Base-by-base conservation (phyloP, 2,797 vertebrate species). In the Arnoldichthys spilopterus region DNA sequence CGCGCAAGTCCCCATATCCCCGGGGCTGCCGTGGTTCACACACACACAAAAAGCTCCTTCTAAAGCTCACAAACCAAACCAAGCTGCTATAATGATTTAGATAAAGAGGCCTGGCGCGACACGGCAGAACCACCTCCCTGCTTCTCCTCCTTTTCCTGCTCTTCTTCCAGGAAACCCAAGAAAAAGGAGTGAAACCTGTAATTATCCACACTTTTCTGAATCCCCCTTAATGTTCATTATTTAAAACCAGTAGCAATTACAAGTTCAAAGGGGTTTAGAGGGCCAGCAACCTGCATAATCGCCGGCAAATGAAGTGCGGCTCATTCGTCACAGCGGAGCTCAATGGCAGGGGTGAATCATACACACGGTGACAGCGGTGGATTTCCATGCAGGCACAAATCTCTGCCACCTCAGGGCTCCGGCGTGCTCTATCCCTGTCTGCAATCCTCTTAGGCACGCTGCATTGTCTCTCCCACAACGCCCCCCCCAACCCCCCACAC, bases 241-340 rank as follows among this genome's bases (percentile, higher is more conserved):
- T 96, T 86, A 95, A 97, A 98, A 97, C 95, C 95, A 95, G 95
- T 95, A 94, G 95, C 96, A 98, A 97, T 98, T 97, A 97, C 95
- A 96, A 97, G 96, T 97, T 98, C 96, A 98, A 97, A 98, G 95
- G 94, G 95, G 96, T 96, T 97, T 97, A 95, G 95, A 82, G 96
- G 95, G 95, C 95, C 95, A 97, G 93, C 96, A 97, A 95, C 94
- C 95, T 89, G 93, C 95, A 96, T 97, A 98, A 98, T 97, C 96
- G 96, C 95, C 94, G 92, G 92, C 94, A 96, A 97, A 98, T 97
- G 96, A 97, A 96, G 95, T 94, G 89, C 94, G 91, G 93, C 95
- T 95, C 96, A 96, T 97, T 97, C 95, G 96, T 96, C 94, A 97
- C 95, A 96, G 95, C 92, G 91, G 93, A 95, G 93, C 92, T 91